Evolutionary conservation across 2,113 vertebrate species (phyloP), one percentile per base, ranked within the genome.

Genomic region (Brachypteracias leptosomus): DNA sequence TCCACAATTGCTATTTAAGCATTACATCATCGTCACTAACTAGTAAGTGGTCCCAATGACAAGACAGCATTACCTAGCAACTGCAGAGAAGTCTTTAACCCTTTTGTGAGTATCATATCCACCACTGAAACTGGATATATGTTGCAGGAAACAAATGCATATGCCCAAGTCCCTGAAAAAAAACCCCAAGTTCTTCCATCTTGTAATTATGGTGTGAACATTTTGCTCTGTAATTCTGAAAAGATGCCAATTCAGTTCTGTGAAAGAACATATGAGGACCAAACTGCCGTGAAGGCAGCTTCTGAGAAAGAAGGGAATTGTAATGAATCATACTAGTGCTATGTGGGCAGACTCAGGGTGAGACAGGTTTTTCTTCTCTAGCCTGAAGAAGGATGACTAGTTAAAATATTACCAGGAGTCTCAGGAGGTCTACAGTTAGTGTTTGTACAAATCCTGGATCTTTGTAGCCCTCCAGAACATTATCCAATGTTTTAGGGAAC

Each of bases 61-160:
- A 96, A 87, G 91, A 88, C 82, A 96, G 78, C 38, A 96, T 95
- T 92, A 91, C 96, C 90, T 96, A 97, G 95, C 95, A 97, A 97
- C 96, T 59, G 73, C 82, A 77, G 85, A 93, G 76, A 76, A 83
- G 73, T 51, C 51, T 65, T 96, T 97, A 97, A 97, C 95, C 70
- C 87, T 94, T 95, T 94, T 72, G 47, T 84, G 70, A 89, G 59
- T 35, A 63, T n/a, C 38, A 9, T 26, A 92, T 85, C 67, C 33
- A 49, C 49, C 51, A 47, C n/a, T 51, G 63, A 89, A 40, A 55
- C 44, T 80, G 47, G 46, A 89, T 93, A 85, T 84, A 58, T 0
- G 5, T 67, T 79, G 16, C 46, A 88, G 66, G 42, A 55, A 88
- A 91, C 7, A 95, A 96, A 78, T 49, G 28, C 25, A 31, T 54